These are phyloP conservation scores for zebrafish (Danio rerio) DNA, from an alignment of 2,113 vertebrate species.

Conservation along the genomic window GRCz12tu NC_133177.1:17468001-17468500, in stretches of 20 bases:
- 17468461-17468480: no score
- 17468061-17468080: background rate
- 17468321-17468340: background rate
- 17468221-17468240: background rate
- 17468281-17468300: background rate
- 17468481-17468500: no score
- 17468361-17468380: no score
- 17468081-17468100: background rate
- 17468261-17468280: background rate
- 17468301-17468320: background rate
- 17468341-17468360: background rate
- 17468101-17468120: slow-evolving; percentile 4
- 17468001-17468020: fast-evolving
- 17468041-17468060: background rate
- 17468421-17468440: no score
- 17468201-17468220: slow-evolving; percentile 4
- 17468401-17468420: no score
- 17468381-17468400: no score
- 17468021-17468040: slow-evolving; percentile 50
- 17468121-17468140: background rate
- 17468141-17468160: slow-evolving; percentile 20
- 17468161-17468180: slow-evolving; percentile 27
- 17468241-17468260: background rate
- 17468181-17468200: background rate
- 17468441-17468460: no score